Evolutionary conservation across 37 sponge, comb jelly and placozoan species (phyloP), one percentile per base, ranked within the genome.

Genomic region (Halisarca cf. caerulea): DNA sequence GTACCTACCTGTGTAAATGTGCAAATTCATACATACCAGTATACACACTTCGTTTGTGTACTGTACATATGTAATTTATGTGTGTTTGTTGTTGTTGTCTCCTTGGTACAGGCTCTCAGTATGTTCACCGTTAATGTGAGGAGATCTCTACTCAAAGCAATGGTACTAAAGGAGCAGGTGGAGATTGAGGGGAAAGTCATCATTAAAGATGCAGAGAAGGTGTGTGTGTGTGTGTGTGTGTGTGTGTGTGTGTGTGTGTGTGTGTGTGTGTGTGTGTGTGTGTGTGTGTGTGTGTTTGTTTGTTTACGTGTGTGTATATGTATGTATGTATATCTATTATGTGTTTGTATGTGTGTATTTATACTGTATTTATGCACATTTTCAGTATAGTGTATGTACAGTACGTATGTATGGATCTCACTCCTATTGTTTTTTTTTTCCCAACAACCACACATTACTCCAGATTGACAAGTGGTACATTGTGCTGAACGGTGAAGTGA

Each of bases 391-490:
- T 59, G 60, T 59, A 27, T 6, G 60, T 59, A 27, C 3, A 27
- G 60, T 59, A 6, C 7, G 60, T n/a, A n/a, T n/a, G n/a, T 59
- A 27, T 54, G 60, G 25, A 2, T 2, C 25, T n/a, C 25, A 54
- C 15, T 11, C 17, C 15, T 54, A 17, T 54, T 17, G 17, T 54
- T 18, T 54, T 54, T 18, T 11, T 54, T 45, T 3, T 30, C 54
- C 40, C 79, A 8, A 58, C 39, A 1, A 21, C 0, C 57, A 40
- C 43, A 30, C 7, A 1, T 0, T 44, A 53, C 57, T 39, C 43
- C 74, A 91, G 91, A 85, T 87, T 32, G 39, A 81, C 70, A 91
- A 78, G 58, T 88, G 88, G 92, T 91, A 85, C 78, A 82, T 91
- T 9, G 88, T 91, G 3, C 86, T 91, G 24, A 87, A 91, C 59